Conservation (phyloP, 2,797 vertebrate genomes). For the Halcyon chelicuti region DNA sequence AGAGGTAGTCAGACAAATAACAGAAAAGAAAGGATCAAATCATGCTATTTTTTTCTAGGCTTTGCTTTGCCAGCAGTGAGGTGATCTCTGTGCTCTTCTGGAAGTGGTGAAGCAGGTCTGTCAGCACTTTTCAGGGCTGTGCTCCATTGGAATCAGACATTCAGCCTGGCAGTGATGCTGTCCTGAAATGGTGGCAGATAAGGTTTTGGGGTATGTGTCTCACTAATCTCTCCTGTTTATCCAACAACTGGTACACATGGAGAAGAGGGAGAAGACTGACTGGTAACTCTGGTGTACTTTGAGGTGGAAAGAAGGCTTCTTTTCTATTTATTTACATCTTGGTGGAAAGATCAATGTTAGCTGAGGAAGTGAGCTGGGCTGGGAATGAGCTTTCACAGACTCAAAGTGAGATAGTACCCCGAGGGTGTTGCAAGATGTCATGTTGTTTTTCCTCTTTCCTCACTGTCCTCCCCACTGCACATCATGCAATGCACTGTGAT, state of each 20-base stretch:
- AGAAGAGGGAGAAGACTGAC: background rate
- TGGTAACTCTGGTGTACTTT: background rate
- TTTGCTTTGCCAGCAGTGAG: background rate
- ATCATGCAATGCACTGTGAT: background rate
- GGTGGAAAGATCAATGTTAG: background rate
- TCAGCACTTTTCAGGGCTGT: background rate
- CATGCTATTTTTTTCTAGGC: background rate
- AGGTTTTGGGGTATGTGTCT: background rate
- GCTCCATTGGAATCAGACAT: background rate
- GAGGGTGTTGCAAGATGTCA: slow-evolving; percentile 32
- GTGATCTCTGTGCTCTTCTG: background rate
- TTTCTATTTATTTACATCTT: background rate
- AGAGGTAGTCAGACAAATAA: background rate
- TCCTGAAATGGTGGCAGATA: background rate
- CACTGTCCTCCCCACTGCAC: background rate
- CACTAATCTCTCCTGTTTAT: background rate
- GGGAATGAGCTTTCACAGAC: background rate
- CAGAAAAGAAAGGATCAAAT: background rate
- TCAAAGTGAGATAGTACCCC: background rate
- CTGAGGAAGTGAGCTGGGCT: background rate
- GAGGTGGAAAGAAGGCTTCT: background rate
- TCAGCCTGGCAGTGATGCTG: background rate
- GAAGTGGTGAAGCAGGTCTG: background rate
- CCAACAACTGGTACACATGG: background rate
- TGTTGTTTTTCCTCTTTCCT: slow-evolving; percentile 42